Evolutionary conservation across 2,113 vertebrate species (phyloP), one percentile per base, ranked within the genome.

Genomic region (Platichthys flesus): DNA sequence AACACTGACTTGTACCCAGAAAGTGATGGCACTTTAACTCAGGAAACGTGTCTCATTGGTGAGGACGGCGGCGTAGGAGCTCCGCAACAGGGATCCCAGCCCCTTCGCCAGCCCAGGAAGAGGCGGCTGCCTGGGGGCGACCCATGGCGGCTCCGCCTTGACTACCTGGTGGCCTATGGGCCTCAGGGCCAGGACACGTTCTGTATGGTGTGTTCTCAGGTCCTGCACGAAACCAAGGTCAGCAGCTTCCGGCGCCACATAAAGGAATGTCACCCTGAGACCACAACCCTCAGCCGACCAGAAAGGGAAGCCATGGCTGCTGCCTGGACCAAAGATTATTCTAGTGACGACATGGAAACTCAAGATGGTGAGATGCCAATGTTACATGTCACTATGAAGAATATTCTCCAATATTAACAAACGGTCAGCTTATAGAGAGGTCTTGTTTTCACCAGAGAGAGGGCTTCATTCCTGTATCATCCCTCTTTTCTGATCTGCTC

Each of bases 181-280:
- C 95, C 95, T 13, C 89, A 90, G 78, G 93, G 93, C 58, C 94
- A 92, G 16, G 95, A 95, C n/a, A 93, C 94, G 10, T 95, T 94
- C 90, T 97, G 96, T 90, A 95, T 96, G 96, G 96, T 95, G 76
- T 97, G 97, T 65, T 96, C 96, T 66, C 94, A 95, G 82, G 87
- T 94, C 8, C 89, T 97, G 85, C 91, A 93, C 5, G 93, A 95
- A 74, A 94, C 94, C 82, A 95, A 95, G 89, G 95, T 95, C 59
- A 95, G 94, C 91, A 93, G 94, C 86, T 95, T 97, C 91, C 93
- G 96, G 65, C 92, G 93, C 54, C 96, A 97, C 94, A 96, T 96
- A 82, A 96, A 95, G 87, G 94, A 94, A 84, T 93, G 93, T 79
- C 97, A 97, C 86, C 96, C 96, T 0, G 95, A 96, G 90, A 96